phyloP scores from a whole-genome alignment of 1,140 invertebrate species.

The silkworm (Bombyx mori) region ASM3026992v2 NC_085110.1:12390501-12391000 shows the following conservation, averaged over 20 bases:
- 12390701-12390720: conserved; percentile 54
- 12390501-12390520: conserved; percentile 64
- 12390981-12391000: conserved; percentile 18
- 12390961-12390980: no score
- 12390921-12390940: no score
- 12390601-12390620: conserved; percentile 26
- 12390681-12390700: conserved; percentile 65
- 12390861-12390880: no score
- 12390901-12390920: no score
- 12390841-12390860: no score
- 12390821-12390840: no score
- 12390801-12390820: no score
- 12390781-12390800: no score
- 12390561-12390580: conserved; percentile 47
- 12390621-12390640: conserved; percentile 54
- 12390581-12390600: conserved; percentile 22
- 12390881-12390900: no score
- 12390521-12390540: conserved; percentile 39
- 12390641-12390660: conserved; percentile 68
- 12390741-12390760: conserved; percentile 10
- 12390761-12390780: background rate
- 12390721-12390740: conserved; percentile 37
- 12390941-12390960: no score
- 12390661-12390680: conserved; percentile 69
- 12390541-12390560: conserved; percentile 65